Percentiles rank a stretch among this genome's conserved stretches.
Evolutionary conservation across 2,113 vertebrate genomes (phyloP).

Genomic region (Uropsilus gracilis): DNA sequence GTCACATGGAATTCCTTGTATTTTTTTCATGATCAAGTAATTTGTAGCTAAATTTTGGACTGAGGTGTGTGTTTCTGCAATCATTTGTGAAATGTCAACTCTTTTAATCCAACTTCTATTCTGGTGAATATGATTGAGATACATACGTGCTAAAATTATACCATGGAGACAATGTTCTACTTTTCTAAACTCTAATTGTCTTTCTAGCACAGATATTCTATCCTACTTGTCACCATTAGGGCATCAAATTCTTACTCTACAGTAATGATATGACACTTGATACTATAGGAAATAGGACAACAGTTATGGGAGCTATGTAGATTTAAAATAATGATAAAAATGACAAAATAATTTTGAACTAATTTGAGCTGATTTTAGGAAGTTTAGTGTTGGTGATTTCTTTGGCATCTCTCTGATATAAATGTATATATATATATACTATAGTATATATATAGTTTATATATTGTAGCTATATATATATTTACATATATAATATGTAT

Average conservation of each 20-base stretch:
- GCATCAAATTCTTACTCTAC: not conserved
- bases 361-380: not conserved
- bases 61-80: slow-evolving; percentile 20
- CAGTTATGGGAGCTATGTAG: not conserved
- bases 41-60: slow-evolving; percentile 15
- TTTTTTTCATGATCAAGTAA: not conserved
- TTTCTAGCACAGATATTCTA: not conserved
- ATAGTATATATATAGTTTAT: too few species aligned
- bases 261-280: not conserved
- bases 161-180: not conserved
- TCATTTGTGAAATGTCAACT: slow-evolving; percentile 43
- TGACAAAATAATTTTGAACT: not conserved
- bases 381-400: not conserved
- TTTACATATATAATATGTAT: too few species aligned
- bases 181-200: not conserved
- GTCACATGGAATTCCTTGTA: not conserved
- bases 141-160: slow-evolving; percentile 40
- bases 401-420: not conserved
- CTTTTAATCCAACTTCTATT: slow-evolving; percentile 52
- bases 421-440: too few species aligned
- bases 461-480: too few species aligned
- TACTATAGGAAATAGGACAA: not conserved
- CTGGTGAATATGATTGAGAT: slow-evolving; percentile 27
- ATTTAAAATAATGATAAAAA: not conserved
- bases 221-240: not conserved